A percentile compares a stretch with the other conserved stretches of the same genome.
Conservation (phyloP, 2,888 invertebrate species). For the Tanaodytes sp. region DNA sequence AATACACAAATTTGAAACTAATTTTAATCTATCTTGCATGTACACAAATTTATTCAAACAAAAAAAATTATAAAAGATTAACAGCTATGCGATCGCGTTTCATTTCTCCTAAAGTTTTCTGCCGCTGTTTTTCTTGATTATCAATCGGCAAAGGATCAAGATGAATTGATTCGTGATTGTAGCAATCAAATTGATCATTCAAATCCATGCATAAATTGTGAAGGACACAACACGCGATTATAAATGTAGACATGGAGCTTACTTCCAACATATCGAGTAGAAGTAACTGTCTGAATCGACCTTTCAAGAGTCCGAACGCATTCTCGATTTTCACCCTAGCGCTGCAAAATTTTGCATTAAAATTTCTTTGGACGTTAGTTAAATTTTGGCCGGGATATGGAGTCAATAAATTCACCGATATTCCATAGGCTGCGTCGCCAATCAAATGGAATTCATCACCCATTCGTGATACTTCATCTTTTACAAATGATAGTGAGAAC, state of each 20-base stretch:
- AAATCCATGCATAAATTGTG: not conserved
- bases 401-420: conserved; percentile 8
- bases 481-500: conserved; percentile 18
- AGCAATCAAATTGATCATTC: not conserved
- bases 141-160: not conserved
- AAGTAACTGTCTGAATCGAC: not conserved
- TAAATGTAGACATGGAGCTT: not conserved
- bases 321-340: conserved; percentile 3
- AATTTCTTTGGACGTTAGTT: conserved; percentile 3
- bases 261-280: not conserved
- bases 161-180: not conserved
- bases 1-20: too few relatives aligned
- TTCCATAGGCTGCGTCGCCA: conserved; percentile 13
- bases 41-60: too few relatives aligned
- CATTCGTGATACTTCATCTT: conserved; percentile 8
- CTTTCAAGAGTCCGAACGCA: not conserved
- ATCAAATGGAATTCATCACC: conserved; percentile 6
- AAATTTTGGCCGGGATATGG: conserved; percentile 4
- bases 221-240: not conserved
- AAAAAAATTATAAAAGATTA: too few relatives aligned
- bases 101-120: not conserved
- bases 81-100: too few relatives aligned
- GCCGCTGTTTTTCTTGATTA: not conserved
- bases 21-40: too few relatives aligned
- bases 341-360: not conserved